These are phyloP conservation scores for Schlechtendalia chinensis DNA, from an alignment of 1,140 invertebrate species.

Conservation along the genomic window DNA sequence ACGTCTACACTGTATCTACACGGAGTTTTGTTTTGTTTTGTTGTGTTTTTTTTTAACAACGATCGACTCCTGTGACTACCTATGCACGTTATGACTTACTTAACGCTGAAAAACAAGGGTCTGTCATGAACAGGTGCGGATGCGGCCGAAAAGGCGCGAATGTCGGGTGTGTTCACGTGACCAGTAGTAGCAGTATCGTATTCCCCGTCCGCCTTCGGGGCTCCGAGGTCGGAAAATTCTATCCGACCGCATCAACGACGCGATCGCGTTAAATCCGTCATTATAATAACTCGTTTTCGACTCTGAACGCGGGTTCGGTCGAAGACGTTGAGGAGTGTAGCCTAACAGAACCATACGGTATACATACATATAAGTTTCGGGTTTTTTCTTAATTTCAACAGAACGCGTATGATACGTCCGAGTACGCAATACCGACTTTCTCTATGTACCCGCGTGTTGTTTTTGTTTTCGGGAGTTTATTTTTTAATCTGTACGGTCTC, in stretches of 20 bases:
- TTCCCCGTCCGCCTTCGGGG: slow-evolving; percentile 28
- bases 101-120: slow-evolving; percentile 49
- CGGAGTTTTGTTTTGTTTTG: neutral
- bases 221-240: slow-evolving; percentile 20
- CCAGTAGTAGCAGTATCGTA: slow-evolving; percentile 39
- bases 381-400: neutral
- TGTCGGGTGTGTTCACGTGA: slow-evolving; percentile 40
- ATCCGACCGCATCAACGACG: slow-evolving; percentile 46
- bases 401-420: too few relatives aligned
- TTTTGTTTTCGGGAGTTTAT: too few relatives aligned
- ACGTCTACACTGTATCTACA: slow-evolving; percentile 28
- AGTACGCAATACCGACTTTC: too few relatives aligned
- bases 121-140: slow-evolving; percentile 46
- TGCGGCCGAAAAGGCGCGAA: slow-evolving; percentile 19
- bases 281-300: slow-evolving; percentile 28
- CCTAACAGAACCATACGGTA: slow-evolving; percentile 37
- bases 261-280: slow-evolving; percentile 32
- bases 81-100: slow-evolving; percentile 37
- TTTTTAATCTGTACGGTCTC: neutral
- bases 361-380: slow-evolving; percentile 2
- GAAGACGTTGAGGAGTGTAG: slow-evolving; percentile 14
- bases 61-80: slow-evolving; percentile 28
- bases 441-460: too few relatives aligned
- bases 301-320: slow-evolving; percentile 30
- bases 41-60: slow-evolving; percentile 28